phyloP scores from a whole-genome alignment of 2,797 vertebrate genomes.

The Rhynchotus rufescens region DNA sequence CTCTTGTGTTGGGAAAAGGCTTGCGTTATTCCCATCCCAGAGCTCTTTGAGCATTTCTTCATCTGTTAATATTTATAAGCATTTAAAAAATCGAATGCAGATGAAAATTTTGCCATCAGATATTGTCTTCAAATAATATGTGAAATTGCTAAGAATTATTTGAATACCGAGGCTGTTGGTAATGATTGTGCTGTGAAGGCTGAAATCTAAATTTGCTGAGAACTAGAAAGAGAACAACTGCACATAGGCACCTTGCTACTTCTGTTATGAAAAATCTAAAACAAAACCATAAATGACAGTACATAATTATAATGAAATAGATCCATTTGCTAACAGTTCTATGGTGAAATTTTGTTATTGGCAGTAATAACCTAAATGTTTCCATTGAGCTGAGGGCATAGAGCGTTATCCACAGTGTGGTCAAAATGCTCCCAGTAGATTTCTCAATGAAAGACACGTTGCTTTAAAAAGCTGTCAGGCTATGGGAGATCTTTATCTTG shows the following conservation, averaged over 20 bases:
- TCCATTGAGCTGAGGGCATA: not conserved
- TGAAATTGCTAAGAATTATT: not conserved
- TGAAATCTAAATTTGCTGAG: not conserved
- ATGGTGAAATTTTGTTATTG: not conserved
- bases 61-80: not conserved
- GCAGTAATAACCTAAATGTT: not conserved
- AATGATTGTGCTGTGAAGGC: not conserved
- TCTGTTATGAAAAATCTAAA: conserved; percentile 18
- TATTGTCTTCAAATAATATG: not conserved
- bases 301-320: conserved; percentile 12
- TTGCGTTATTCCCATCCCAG: not conserved
- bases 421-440: not conserved
- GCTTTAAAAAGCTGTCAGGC: not conserved
- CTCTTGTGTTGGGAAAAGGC: not conserved
- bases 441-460: not conserved
- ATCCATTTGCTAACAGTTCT: conserved; percentile 11
- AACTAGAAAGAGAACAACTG: not conserved
- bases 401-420: not conserved
- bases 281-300: conserved; percentile 13
- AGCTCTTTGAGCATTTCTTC: not conserved
- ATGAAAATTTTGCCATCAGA: not conserved
- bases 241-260: not conserved
- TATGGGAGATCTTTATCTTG: not conserved
- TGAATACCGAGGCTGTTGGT: not conserved
- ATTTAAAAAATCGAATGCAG: not conserved